phyloP scores from a whole-genome alignment of 1,140 invertebrate species.

The Orussus abietinus region DNA sequence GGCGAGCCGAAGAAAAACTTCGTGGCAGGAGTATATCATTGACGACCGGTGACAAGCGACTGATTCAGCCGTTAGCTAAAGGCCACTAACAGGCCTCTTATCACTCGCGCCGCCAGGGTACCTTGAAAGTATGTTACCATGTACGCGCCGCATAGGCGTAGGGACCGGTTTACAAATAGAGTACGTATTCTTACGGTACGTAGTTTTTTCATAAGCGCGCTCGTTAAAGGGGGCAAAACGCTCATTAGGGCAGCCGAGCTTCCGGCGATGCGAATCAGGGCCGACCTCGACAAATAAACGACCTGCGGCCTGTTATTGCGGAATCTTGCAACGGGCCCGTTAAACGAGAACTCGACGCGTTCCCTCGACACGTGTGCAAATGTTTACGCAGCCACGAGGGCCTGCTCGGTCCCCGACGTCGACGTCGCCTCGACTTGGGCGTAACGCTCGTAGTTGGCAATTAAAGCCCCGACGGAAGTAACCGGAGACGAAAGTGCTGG shows the following conservation, averaged over 20 bases:
- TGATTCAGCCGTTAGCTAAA: conserved; percentile 31
- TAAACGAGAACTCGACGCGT: no score
- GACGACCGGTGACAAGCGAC: conserved; percentile 28
- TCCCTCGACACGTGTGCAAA: no score
- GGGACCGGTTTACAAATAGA: conserved; percentile 7
- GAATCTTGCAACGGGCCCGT: no score
- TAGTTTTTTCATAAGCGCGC: neutral
- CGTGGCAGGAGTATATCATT: conserved; percentile 5
- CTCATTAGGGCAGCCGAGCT: neutral
- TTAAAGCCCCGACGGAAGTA: conserved; percentile 9
- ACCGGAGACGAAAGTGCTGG: neutral
- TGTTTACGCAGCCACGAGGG: no score
- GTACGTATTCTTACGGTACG: neutral
- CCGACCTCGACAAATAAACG: conserved; percentile 3
- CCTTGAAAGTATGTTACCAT: conserved; percentile 12
- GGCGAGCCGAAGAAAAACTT: no score
- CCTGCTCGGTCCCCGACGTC: no score
- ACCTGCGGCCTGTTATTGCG: no score
- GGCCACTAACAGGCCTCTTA: conserved; percentile 26
- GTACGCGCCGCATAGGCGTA: conserved; percentile 16
- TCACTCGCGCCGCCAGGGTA: conserved; percentile 17
- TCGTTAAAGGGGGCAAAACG: neutral
- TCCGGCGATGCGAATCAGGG: no score
- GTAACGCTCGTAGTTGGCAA: conserved; percentile 6
- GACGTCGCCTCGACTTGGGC: conserved; percentile 9